phyloP scores from a whole-genome alignment of 1,140 invertebrate genomes.

The Carposina sasakii region DNA sequence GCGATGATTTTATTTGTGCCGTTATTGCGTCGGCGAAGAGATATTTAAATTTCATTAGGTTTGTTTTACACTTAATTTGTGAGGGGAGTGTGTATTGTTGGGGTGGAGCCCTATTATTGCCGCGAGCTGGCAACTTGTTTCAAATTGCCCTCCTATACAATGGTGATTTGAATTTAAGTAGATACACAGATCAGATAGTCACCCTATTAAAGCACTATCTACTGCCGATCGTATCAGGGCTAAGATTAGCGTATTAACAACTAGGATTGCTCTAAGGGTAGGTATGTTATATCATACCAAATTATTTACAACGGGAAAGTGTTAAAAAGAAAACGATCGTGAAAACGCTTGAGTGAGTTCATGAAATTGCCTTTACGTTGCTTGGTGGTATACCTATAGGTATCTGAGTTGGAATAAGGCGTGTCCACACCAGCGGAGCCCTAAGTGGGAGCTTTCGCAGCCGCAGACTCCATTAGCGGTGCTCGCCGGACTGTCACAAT shows the following conservation, averaged over 20 bases:
- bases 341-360: too few relatives aligned
- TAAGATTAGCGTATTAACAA: constrained; percentile 29
- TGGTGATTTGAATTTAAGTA: constrained; percentile 55
- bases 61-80: constrained; percentile 73
- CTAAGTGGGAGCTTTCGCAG: constrained; percentile 67
- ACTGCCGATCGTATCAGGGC: constrained; percentile 29
- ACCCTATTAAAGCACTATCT: constrained; percentile 38
- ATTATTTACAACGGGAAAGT: too few relatives aligned
- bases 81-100: constrained; percentile 51
- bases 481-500: constrained; percentile 71
- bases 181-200: constrained; percentile 49
- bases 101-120: constrained; percentile 57
- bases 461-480: constrained; percentile 69
- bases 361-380: too few relatives aligned
- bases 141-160: constrained; percentile 51
- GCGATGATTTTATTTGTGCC: constrained; percentile 70
- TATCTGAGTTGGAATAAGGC: too few relatives aligned
- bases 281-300: too few relatives aligned
- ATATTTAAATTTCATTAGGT: constrained; percentile 73
- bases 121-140: constrained; percentile 51
- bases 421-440: constrained; percentile 15
- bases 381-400: too few relatives aligned
- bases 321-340: too few relatives aligned
- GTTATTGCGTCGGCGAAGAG: constrained; percentile 64
- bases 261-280: too few relatives aligned